Base-by-base conservation (phyloP, 2,113 vertebrate species). In the Corythoichthys intestinalis region DNA sequence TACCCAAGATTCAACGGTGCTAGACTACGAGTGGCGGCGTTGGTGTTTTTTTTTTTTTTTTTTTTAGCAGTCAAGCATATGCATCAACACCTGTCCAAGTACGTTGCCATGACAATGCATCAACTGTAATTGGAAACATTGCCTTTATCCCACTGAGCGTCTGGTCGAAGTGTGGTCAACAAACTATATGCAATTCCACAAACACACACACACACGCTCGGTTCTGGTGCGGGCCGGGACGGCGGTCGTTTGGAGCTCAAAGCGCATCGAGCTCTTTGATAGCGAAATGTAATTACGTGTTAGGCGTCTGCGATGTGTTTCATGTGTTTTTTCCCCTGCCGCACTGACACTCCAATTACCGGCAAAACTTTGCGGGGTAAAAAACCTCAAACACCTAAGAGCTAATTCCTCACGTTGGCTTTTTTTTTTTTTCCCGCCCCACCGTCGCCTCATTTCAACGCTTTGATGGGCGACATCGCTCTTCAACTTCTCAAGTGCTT, bases 281-380 rank as follows among this genome's bases (percentile, higher is more conserved):
- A 73, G 69, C 28, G 70, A 84, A 85, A 87, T 85, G 81, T 85
- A 89, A 90, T 88, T 87, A 85, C 64, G 71, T 73, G 85, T 77
- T 82, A 77, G 85, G 83, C 83, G 77, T 64, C 57, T 73, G 65
- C 70, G 77, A 78, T 69, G 71, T 74, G 73, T 82, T 58, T 72
- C 67, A 88, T 75, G 81, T 76, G 75, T 56, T 68, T 87, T 13
- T 86, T 83, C 80, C 76, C 75, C 82, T 77, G 73, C 75, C 76
- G 82, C 77, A 73, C 76, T 70, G 82, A 86, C 85, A 83, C 75
- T 83, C 83, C 83, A 90, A 91, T 91, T 91, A 91, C 80, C 65
- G 63, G 71, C 67, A 48, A 82, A 82, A 80, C 71, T 86, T 88
- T 81, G 71, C 69, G 69, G 59, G 34, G 20, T 28, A 28, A 15